Conservation (phyloP, 1,140 invertebrate species). For the Brachionus koreanus region DNA sequence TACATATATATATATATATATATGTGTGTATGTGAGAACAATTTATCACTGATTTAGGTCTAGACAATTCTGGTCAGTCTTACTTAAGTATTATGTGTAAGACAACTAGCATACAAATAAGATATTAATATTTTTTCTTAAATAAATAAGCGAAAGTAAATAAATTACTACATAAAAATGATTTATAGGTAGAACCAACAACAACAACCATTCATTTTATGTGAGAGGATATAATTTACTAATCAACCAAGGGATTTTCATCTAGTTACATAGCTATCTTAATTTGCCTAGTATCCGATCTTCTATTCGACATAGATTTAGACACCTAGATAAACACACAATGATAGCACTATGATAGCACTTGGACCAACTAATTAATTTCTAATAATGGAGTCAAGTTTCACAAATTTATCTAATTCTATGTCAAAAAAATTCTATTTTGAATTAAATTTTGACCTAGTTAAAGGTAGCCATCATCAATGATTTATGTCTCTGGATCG, state of each 20-base stretch:
- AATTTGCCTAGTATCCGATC: not conserved
- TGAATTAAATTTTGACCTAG: not conserved
- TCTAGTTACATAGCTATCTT: not conserved
- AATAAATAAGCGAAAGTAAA: not conserved
- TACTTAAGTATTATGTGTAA: not conserved
- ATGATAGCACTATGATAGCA: not conserved
- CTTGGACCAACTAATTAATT: not conserved
- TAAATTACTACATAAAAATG: conserved; percentile 11
- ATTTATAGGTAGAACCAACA: not conserved
- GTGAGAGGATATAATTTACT: not conserved
- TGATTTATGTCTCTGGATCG: not conserved
- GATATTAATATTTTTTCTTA: not conserved
- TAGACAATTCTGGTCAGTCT: not conserved
- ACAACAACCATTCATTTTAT: not conserved
- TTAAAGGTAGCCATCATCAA: not conserved
- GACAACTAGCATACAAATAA: not conserved
- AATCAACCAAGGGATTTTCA: not conserved
- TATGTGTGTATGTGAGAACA: not conserved
- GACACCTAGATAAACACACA: not conserved
- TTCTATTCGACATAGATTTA: not conserved
- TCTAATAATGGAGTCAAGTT: not conserved
- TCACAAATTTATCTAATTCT: not conserved
- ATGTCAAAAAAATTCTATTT: not conserved
- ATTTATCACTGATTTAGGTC: not conserved
- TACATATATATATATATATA: too few relatives aligned